Percentiles rank a stretch among this genome's conserved stretches.
Evolutionary conservation across 2,797 vertebrate species (phyloP).

Genomic region (Premnoplex brunnescens): DNA sequence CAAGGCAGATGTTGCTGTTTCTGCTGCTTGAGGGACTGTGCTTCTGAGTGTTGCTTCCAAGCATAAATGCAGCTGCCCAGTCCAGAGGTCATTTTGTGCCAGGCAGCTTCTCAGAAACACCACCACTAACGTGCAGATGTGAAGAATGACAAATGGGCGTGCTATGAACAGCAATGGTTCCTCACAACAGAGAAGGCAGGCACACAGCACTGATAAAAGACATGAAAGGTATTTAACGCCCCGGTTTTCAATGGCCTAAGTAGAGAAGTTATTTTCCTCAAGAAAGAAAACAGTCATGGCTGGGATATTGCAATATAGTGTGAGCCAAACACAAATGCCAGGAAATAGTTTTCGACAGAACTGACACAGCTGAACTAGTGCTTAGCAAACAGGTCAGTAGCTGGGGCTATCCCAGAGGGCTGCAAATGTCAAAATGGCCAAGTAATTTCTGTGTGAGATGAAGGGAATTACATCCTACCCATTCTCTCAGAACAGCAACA

Average conservation of each 20-base stretch:
- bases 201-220: neutral
- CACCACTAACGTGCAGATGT: fast-evolving
- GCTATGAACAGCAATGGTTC: neutral
- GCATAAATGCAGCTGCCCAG: neutral
- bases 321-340: slow-evolving; percentile 1
- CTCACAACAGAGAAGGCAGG: neutral
- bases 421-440: slow-evolving; percentile 8
- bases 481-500: neutral
- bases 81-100: neutral
- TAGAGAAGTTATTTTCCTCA: neutral
- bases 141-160: neutral
- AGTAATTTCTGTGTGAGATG: neutral
- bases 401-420: slow-evolving; percentile 32
- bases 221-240: neutral
- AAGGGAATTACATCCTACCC: slow-evolving; percentile 18
- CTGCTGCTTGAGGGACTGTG: neutral
- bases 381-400: slow-evolving; percentile 59
- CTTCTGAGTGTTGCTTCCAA: neutral
- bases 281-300: neutral
- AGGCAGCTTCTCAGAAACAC: neutral
- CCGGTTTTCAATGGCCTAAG: neutral
- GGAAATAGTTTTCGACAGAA: slow-evolving; percentile 36
- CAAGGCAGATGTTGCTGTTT: neutral
- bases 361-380: slow-evolving; percentile 6
- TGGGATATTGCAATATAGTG: neutral